Base-by-base conservation (phyloP, 2,797 vertebrate genomes). In the Hydrolagus colliei region DNA sequence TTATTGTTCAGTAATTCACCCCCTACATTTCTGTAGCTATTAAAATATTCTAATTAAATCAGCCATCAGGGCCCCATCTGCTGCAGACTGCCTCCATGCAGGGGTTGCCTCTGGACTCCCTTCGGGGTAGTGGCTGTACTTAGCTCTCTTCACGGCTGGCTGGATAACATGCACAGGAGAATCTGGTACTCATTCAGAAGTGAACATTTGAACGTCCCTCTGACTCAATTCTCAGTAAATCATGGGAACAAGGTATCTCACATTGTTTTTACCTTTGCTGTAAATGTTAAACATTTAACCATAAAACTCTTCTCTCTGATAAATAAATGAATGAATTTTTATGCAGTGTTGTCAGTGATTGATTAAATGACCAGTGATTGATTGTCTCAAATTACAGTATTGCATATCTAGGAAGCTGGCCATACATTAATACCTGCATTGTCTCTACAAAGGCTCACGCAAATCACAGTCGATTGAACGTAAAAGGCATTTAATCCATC, bases 11-110 rank as follows among this genome's bases (percentile, higher is more conserved):
- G 65, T 27, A 84, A 84, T n/a, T 84, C 79, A 84, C 79, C 65
- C 79, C 65, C 32, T 71, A 84, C 32, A 84, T 84, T 84, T 82
- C 32, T 84, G 67, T 27, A 84, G 89, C 91, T 91, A 91, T 91
- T 94, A 93, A 92, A 92, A 91, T 93, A 93, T 92, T 91, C 90
- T 94, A 93, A 94, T 94, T 93, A 92, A 94, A 93, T 93, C 92
- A 93, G 91, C 91, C 90, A 91, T 90, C 88, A 89, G 88, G 87
- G 89, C 91, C 91, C 92, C 92, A 92, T 94, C 92, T 94, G 92
- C 91, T 93, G 90, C 89, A 90, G 89, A 88, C 86, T 87, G 86
- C 88, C 91, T 89, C 91, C 92, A 90, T 80, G 65, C 72, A n/a
- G 88, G 89, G 89, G 76, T 86, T 87, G 86, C 89, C 89, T 87